Percentiles rank a stretch among this genome's conserved stretches.
Conservation (phyloP, 2,797 vertebrate species). For the Acipenser oxyrinchus region DNA sequence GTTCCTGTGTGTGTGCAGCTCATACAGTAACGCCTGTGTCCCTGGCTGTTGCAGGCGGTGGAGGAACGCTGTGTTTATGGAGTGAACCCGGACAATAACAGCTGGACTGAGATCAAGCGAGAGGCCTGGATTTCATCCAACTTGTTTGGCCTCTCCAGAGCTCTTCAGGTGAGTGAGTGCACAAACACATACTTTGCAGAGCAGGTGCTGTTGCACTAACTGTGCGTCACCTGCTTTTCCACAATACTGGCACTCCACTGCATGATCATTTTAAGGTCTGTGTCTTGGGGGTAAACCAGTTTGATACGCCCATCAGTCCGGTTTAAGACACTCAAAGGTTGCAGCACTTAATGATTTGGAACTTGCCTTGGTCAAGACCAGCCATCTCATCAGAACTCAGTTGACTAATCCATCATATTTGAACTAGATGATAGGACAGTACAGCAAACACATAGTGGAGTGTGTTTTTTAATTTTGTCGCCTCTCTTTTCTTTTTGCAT, state of each 20-base stretch:
- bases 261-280: too few relatives aligned
- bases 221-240: background rate
- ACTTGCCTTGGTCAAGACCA: too few relatives aligned
- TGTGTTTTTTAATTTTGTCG: conserved; percentile 5
- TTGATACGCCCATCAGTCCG: too few relatives aligned
- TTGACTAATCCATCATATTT: too few relatives aligned
- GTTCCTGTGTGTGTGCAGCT: background rate
- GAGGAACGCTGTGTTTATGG: conserved; percentile 83
- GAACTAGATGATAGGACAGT: too few relatives aligned
- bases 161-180: conserved; percentile 76
- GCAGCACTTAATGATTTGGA: too few relatives aligned
- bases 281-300: too few relatives aligned
- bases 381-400: too few relatives aligned
- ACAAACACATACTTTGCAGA: conserved; percentile 13
- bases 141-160: conserved; percentile 81
- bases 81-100: conserved; percentile 76
- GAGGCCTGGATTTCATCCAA: conserved; percentile 92
- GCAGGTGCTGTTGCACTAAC: too few relatives aligned
- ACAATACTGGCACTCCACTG: too few relatives aligned
- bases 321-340: too few relatives aligned
- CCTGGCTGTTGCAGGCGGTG: conserved; percentile 59
- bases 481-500: conserved; percentile 26
- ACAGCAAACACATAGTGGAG: too few relatives aligned
- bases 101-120: conserved; percentile 86
- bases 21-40: background rate